These are phyloP conservation scores for Leptobrachium ailaonicum DNA, from an alignment of 2,113 vertebrate genomes.

Conservation along the genomic window DNA sequence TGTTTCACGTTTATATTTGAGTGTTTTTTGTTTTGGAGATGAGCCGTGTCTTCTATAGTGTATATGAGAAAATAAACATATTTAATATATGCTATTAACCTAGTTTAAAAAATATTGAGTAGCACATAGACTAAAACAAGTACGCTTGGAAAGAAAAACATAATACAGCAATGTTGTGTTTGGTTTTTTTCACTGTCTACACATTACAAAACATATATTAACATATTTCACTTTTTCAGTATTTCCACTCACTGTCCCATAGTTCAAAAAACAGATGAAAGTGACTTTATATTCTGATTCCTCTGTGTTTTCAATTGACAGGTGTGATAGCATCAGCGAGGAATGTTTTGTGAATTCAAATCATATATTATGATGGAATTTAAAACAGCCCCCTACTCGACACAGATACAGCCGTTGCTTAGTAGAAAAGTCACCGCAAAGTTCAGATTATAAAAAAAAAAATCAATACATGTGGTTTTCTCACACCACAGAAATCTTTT, in stretches of 20 bases:
- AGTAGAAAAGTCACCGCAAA: slow-evolving; percentile 43
- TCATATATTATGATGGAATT: slow-evolving; percentile 32
- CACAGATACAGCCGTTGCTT: slow-evolving; percentile 31
- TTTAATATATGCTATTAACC: too few species aligned
- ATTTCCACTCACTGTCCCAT: background rate
- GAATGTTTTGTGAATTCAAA: slow-evolving; percentile 43
- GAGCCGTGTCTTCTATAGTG: too few species aligned
- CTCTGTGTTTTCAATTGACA: slow-evolving; percentile 21
- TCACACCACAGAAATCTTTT: slow-evolving; percentile 41
- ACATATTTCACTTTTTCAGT: background rate
- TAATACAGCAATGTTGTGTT: background rate
- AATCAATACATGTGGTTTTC: slow-evolving; percentile 49
- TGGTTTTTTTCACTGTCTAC: background rate
- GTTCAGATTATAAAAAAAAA: slow-evolving; percentile 43
- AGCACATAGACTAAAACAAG: too few species aligned
- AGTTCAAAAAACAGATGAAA: slow-evolving; percentile 36
- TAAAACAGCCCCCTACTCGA: slow-evolving; percentile 36
- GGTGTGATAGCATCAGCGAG: slow-evolving; percentile 28
- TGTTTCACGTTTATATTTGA: too few species aligned
- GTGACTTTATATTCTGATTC: background rate
- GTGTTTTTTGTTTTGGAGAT: too few species aligned
- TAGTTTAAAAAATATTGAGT: too few species aligned
- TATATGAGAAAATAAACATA: too few species aligned
- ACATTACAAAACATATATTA: background rate
- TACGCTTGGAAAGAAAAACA: too few species aligned